Evolutionary conservation across 2,888 invertebrate species (phyloP), one percentile per base, ranked within the genome.

Genomic region (Erynnis tages): DNA sequence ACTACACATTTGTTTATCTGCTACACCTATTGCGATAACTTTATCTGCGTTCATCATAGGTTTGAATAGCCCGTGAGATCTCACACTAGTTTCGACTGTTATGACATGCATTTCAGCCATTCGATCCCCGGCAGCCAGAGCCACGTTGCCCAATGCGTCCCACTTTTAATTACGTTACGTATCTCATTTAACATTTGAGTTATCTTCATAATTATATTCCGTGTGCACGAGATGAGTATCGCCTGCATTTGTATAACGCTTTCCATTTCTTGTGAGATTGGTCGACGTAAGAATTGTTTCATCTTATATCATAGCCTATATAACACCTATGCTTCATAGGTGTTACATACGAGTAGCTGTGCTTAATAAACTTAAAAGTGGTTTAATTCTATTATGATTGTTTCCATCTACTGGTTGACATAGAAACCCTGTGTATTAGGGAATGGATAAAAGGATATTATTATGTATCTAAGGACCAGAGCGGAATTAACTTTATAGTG

Each of bases 181-280:
- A 35, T 19, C 49, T 37, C 35, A 43, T 29, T 50, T 44, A 30
- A 13, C 29, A 52, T 19, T 32, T 25, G 13, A 16, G 16, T 13
- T 37, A 44, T 45, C 44, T 19, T 17, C 10, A 23, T 45, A 52
- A 52, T 52, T 38, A 52, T 52, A 29, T 52, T 38, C 44, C 44
- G 52, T 10, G 38, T 32, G 23, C 29, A 44, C 19, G n/a, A 45
- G 35, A 44, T 37, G 13, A 4, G 19, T 29, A 44, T 44, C 50
- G 4, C 21, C 29, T 35, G 27, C 11, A 4, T 45, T 23, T 23
- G 25, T 10, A 35, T 43, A 35, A 35, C 43, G 27, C 50, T 50
- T 50, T 43, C 50, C 19, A 35, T 50, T 43, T 50, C 50, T 43
- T n/a, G 19, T 29, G 17, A 4, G 43, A n/a, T n/a, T n/a, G n/a